Evolutionary conservation across 2,113 vertebrate genomes (phyloP), one percentile per base, ranked within the genome.

Genomic region (Tamias sibiricus): DNA sequence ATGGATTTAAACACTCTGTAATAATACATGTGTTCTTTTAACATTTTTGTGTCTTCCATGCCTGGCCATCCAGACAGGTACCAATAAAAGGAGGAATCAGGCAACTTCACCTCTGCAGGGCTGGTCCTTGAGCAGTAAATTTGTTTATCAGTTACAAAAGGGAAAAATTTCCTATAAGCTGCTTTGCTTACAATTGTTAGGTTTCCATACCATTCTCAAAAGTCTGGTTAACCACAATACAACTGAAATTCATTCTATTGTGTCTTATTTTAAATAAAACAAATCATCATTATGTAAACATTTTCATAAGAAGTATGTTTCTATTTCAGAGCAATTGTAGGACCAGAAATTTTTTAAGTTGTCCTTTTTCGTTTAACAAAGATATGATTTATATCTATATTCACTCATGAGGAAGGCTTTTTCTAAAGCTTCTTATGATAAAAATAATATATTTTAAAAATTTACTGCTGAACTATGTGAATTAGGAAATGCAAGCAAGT

Each of bases 21-120:
- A 42, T 57, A 69, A n/a, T 66, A 71, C 13, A 8, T 86, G 22
- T 44, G 37, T 93, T 88, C 28, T 82, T 76, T 95, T 94, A 62
- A 72, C 5, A 17, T 96, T 93, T 87, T 87, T 75, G 28, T 88
- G n/a, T 8, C 8, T 87, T 52, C 77, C 20, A 35, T 12, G 68
- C 66, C 54, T 19, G 71, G 77, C 28, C 37, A 35, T 20, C 19
- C 42, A 89, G 81, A 90, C 32, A 93, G 80, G 66, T 76, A 83
- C 86, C 24, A 17, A 47, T 16, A 6, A 90, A 96, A 97, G 86
- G 80, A 19, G 3, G 77, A 49, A 54, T 35, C 11, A 49, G 66
- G 4, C 19, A 28, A 3, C 19, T 24, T 42, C 40, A 3, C 44
- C 37, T 7, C 1, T 0, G 14, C 1, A 20, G 22, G 28, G 10